Base-by-base conservation (phyloP, 53 echinoderm and acorn worm species). In the Zoroaster sp. region DNA sequence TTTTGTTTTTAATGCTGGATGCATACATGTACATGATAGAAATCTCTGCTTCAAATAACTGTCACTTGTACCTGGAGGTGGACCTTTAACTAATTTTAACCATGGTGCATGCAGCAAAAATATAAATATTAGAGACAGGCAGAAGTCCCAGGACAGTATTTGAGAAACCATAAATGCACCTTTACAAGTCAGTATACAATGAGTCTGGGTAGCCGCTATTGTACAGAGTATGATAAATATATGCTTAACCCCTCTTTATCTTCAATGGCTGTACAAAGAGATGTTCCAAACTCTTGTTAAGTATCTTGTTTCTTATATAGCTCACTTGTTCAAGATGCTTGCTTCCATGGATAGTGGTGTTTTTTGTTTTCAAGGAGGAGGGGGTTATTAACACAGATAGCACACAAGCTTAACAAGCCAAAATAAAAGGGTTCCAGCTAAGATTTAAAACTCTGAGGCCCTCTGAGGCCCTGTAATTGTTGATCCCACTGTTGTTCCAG, bases 401-500 rank as follows among this genome's bases (percentile, higher is more conserved):
- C 78, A 52, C 36, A 78, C 78, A 78, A 78, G 38, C 52, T 53
- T 13, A 35, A 52, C 49, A 15, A 15, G 18, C 20, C 52, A 51
- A 34, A 78, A 38, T 38, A 55, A 78, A 74, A 78, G 37, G 78
- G 78, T 78, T 78, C 78, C 78, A 78, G 78, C 25, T 78, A 78
- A 54, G 78, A 53, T 78, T 78, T 78, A 55, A 20, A 35, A 35
- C 18, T 49, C 40, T n/a, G n/a, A n/a, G 72, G 54, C 78, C 36
- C 36, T 54, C 78, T 55, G 55, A 59, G 78, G 78, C 35, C 55
- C 78, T 78, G 78, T 78, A 78, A 78, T 78, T 78, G 78, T 54
- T 78, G 78, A 78, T 78, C 78, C 78, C 35, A 18, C 55, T 78
- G 78, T 78, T 78, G 78, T 78, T 78, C 78, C 78, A 78, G 78